phyloP scores from a whole-genome alignment of 2,888 invertebrate genomes.

The Cynaeus angustus region DNA sequence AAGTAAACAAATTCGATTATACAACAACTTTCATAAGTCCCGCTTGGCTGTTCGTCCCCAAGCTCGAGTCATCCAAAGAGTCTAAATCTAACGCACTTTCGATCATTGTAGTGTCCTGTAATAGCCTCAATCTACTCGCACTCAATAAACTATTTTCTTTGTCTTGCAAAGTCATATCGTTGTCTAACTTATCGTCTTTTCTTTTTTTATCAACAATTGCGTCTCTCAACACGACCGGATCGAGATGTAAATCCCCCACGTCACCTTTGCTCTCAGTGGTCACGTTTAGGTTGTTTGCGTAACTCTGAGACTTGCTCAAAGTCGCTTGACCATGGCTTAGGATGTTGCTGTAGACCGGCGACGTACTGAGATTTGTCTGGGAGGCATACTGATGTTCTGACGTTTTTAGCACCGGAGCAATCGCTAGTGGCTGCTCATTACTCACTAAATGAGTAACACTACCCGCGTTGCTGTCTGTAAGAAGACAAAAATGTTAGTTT shows the following conservation, averaged over 20 bases:
- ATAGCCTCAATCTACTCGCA: constrained; percentile 83
- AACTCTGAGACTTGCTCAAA: constrained; percentile 67
- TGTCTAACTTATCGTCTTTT: constrained; percentile 63
- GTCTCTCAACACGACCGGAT: constrained; percentile 70
- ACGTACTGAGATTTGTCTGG: constrained; percentile 68
- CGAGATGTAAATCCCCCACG: constrained; percentile 76
- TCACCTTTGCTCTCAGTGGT: constrained; percentile 52
- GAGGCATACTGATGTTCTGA: constrained; percentile 69
- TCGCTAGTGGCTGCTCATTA: constrained; percentile 78
- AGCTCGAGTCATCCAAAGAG: constrained; percentile 85
- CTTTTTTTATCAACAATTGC: constrained; percentile 19
- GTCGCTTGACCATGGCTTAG: constrained; percentile 44
- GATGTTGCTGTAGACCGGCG: constrained; percentile 70
- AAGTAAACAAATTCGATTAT: constrained; percentile 56
- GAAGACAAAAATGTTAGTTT: constrained; percentile 15
- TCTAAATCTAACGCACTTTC: constrained; percentile 92
- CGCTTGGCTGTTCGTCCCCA: constrained; percentile 80
- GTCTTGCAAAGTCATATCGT: constrained; percentile 69
- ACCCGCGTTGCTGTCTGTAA: constrained; percentile 79
- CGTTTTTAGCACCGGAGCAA: constrained; percentile 64
- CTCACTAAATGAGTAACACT: constrained; percentile 79
- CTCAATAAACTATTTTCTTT: constrained; percentile 74
- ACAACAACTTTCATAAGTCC: constrained; percentile 78
- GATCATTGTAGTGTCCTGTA: constrained; percentile 93
- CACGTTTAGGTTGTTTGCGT: constrained; percentile 64